These are phyloP conservation scores for Centropristis striata DNA, from an alignment of 2,113 vertebrate species.

Conservation along the genomic window DNA sequence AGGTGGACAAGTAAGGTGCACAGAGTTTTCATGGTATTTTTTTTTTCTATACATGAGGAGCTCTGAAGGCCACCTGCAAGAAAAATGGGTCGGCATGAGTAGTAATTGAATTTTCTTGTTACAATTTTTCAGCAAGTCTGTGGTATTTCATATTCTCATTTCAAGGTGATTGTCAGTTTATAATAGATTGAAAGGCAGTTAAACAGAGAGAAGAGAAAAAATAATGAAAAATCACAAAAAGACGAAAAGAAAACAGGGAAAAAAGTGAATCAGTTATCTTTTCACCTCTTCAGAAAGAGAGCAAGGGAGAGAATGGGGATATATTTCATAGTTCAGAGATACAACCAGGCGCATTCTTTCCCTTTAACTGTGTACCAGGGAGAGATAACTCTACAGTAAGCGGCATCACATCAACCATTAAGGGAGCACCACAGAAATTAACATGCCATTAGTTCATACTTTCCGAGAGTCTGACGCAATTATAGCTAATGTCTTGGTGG, in stretches of 20 bases:
- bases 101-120: constrained; percentile 51
- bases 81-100: constrained; percentile 20
- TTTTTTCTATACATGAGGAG: neutral
- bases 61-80: constrained; percentile 20
- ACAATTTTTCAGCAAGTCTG: constrained; percentile 44
- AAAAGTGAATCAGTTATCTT: neutral
- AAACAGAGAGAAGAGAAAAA: neutral
- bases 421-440: constrained; percentile 50
- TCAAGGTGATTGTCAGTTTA: constrained; percentile 57
- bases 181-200: constrained; percentile 34
- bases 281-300: neutral
- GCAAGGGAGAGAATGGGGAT: neutral
- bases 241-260: neutral
- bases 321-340: constrained; percentile 36
- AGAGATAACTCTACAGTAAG: constrained; percentile 46
- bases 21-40: constrained; percentile 5
- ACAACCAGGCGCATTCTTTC: constrained; percentile 5
- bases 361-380: constrained; percentile 21
- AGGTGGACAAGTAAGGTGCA: neutral
- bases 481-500: constrained; percentile 59
- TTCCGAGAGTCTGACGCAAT: constrained; percentile 53
- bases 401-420: constrained; percentile 49
- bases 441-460: constrained; percentile 66
- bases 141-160: constrained; percentile 44
- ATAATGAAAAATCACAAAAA: neutral